phyloP scores from a whole-genome alignment of 2,797 vertebrate species.

The Esox lucius region DNA sequence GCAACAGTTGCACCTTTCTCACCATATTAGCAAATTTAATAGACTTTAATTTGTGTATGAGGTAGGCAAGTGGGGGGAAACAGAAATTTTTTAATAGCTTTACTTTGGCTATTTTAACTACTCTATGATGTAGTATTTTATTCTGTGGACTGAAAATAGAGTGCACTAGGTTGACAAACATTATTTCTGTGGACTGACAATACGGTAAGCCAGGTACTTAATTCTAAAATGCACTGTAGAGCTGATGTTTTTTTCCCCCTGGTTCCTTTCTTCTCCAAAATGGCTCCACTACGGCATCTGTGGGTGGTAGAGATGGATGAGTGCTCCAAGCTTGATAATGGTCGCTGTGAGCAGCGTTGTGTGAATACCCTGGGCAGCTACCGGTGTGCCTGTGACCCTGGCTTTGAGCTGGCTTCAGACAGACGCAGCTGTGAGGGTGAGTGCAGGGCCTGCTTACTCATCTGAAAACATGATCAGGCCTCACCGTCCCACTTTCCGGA shows the following conservation, averaged over 20 bases:
- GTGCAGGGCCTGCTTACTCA: slow-evolving; percentile 38
- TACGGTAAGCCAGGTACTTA: background rate
- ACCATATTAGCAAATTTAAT: background rate
- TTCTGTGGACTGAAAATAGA: background rate
- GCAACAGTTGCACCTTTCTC: background rate
- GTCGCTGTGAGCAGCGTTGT: slow-evolving; percentile 92
- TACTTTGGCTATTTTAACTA: background rate
- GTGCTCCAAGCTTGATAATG: slow-evolving; percentile 86
- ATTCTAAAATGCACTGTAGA: background rate
- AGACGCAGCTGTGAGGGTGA: slow-evolving; percentile 91
- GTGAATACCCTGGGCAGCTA: slow-evolving; percentile 96
- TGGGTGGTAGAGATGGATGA: slow-evolving; percentile 87
- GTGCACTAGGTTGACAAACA: background rate
- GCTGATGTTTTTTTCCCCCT: background rate
- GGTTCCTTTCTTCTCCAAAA: background rate
- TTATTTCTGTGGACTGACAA: background rate
- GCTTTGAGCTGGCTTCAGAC: slow-evolving; percentile 90
- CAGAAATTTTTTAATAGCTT: background rate
- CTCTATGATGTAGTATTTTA: too few species aligned
- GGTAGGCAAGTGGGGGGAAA: too few species aligned
- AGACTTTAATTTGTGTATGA: background rate
- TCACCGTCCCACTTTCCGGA: background rate
- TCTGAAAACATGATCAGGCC: background rate
- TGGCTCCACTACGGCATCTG: background rate
- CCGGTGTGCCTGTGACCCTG: slow-evolving; percentile 92